A percentile compares a stretch with the other conserved stretches of the same genome.
phyloP scores from a whole-genome alignment of 2,888 invertebrate species.

The Agonopterix alstromeriana region DNA sequence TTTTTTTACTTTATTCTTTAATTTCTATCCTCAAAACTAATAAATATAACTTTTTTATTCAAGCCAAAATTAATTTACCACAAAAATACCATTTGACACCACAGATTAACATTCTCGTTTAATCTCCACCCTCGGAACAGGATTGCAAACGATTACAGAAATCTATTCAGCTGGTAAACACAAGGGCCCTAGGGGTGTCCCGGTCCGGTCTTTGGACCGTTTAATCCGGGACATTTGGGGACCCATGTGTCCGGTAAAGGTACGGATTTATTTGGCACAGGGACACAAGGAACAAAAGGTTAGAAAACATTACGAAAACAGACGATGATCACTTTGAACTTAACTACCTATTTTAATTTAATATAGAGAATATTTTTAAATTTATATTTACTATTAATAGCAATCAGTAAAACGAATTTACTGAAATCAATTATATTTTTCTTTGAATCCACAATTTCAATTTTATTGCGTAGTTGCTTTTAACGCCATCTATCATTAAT shows the following conservation, averaged over 20 bases:
- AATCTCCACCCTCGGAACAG: too few species aligned
- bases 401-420: too few species aligned
- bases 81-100: too few species aligned
- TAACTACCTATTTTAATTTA: background rate
- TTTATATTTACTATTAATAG: too few species aligned
- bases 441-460: too few species aligned
- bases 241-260: slow-evolving; percentile 10
- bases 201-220: slow-evolving; percentile 11
- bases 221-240: slow-evolving; percentile 21
- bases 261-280: background rate
- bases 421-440: too few species aligned
- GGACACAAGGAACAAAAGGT: background rate
- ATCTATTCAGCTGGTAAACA: slow-evolving; percentile 7
- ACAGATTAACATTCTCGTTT: too few species aligned
- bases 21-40: background rate
- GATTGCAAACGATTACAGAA: slow-evolving; percentile 4
- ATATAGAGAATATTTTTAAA: background rate
- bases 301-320: background rate
- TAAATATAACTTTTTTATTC: background rate
- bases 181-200: slow-evolving; percentile 8
- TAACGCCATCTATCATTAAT: too few species aligned
- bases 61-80: background rate
- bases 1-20: background rate
- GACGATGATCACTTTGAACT: background rate
- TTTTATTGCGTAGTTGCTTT: too few species aligned